Evolutionary conservation across 2,797 vertebrate genomes (phyloP).

Genomic region (Hyperoplus immaculatus): DNA sequence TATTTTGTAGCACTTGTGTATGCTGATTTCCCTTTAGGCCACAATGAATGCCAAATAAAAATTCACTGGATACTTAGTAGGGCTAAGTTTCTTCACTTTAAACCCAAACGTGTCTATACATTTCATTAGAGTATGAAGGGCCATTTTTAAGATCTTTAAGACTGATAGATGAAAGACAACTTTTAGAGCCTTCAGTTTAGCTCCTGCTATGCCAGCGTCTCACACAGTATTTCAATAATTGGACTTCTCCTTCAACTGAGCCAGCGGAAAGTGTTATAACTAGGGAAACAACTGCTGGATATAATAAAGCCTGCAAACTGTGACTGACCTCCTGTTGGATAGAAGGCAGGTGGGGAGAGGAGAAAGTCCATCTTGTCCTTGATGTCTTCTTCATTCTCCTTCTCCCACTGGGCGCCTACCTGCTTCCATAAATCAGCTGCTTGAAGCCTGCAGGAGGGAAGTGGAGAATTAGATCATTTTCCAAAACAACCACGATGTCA

Average conservation of each 20-base stretch:
- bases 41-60: neutral
- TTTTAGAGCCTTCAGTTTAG: neutral
- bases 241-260: neutral
- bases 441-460: constrained; percentile 79
- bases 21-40: neutral
- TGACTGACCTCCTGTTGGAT: constrained; percentile 89
- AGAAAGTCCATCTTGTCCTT: constrained; percentile 97
- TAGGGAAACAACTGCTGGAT: neutral
- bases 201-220: neutral
- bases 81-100: neutral
- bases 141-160: neutral
- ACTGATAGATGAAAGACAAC: neutral
- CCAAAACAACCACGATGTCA: neutral
- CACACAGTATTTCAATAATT: neutral
- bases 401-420: constrained; percentile 94
- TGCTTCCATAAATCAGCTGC: constrained; percentile 91
- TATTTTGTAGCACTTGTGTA: constrained; percentile 1
- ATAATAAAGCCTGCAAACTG: neutral
- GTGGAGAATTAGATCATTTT: neutral
- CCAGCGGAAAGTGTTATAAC: neutral
- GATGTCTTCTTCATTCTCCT: constrained; percentile 94
- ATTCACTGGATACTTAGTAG: neutral
- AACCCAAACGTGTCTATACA: neutral
- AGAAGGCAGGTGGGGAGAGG: constrained; percentile 82
- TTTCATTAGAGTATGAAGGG: neutral